Percentiles rank a stretch among this genome's conserved stretches.
Conservation (phyloP, 2,113 vertebrate species). For the Spermophilus dauricus region DNA sequence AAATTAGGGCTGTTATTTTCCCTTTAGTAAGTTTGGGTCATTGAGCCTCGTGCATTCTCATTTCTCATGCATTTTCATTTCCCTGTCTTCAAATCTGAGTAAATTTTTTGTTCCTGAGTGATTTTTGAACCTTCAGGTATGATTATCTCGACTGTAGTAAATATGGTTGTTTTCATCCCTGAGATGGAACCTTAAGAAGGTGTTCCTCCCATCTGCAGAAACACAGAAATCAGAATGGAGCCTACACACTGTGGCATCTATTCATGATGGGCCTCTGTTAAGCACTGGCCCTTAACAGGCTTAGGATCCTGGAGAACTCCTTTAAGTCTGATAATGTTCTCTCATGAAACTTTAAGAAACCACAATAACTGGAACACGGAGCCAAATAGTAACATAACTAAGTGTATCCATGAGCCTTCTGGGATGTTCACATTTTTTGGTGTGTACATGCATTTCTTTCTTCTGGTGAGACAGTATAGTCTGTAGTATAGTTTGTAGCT, state of each 20-base stretch:
- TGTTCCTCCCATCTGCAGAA: not conserved
- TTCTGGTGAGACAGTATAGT: not conserved
- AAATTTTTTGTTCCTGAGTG: constrained; percentile 36
- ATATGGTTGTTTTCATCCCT: not conserved
- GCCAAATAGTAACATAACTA: constrained; percentile 37
- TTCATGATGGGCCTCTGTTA: not conserved
- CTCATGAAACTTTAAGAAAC: constrained; percentile 41
- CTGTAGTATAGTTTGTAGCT: not conserved
- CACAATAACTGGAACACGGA: not conserved
- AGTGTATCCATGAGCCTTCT: not conserved
- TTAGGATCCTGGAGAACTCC: not conserved
- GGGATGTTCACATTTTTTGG: constrained; percentile 12
- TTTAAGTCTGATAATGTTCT: constrained; percentile 32
- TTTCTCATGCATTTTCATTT: constrained; percentile 66
- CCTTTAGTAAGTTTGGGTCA: constrained; percentile 40
- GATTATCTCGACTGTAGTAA: constrained; percentile 43
- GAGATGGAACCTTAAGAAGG: not conserved
- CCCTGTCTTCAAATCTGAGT: constrained; percentile 37
- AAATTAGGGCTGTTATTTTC: constrained; percentile 52
- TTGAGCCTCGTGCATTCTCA: not conserved
- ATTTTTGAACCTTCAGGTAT: not conserved
- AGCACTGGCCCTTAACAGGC: not conserved
- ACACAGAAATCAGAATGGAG: constrained; percentile 29
- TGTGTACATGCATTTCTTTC: not conserved
- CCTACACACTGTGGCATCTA: not conserved